Conservation (phyloP, 2,888 invertebrate species). For the Polydrusus pterygomalis region DNA sequence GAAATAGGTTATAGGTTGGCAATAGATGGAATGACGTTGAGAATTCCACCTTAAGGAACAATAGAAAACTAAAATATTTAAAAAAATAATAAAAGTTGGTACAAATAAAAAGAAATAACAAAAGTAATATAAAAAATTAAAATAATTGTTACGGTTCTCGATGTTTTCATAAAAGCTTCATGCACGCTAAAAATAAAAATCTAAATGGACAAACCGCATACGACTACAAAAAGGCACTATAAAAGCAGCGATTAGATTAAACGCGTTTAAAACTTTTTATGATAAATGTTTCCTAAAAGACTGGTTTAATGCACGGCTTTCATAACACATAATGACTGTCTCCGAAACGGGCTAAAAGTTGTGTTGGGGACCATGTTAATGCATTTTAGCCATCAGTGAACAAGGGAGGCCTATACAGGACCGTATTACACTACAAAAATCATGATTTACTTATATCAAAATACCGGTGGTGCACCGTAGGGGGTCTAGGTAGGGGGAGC, state of each 20-base stretch:
- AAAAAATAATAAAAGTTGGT: too few species aligned
- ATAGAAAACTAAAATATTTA: too few species aligned
- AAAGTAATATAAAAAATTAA: too few species aligned
- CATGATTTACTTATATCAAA: too few species aligned
- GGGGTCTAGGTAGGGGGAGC: too few species aligned
- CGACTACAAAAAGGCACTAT: conserved; percentile 35
- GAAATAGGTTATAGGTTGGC: too few species aligned
- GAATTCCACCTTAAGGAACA: too few species aligned
- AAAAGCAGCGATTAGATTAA: conserved; percentile 46
- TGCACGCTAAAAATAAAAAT: conserved; percentile 57
- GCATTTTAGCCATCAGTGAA: conserved; percentile 68
- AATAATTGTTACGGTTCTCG: not conserved
- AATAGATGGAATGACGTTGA: too few species aligned
- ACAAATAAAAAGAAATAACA: too few species aligned
- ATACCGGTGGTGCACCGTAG: too few species aligned
- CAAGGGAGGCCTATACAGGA: conserved; percentile 57
- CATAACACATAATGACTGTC: conserved; percentile 70
- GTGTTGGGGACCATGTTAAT: conserved; percentile 70
- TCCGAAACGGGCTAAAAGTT: conserved; percentile 62
- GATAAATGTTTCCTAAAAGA: conserved; percentile 47
- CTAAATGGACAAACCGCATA: conserved; percentile 58
- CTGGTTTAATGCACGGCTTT: conserved; percentile 57
- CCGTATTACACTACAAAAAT: not conserved
- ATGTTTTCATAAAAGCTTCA: conserved; percentile 18
- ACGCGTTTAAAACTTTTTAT: conserved; percentile 50